Percentiles rank a stretch among this genome's conserved stretches.
These are phyloP conservation scores for Molossus molossus DNA, from an alignment of 2,797 vertebrate genomes.

Conservation along the genomic window DNA sequence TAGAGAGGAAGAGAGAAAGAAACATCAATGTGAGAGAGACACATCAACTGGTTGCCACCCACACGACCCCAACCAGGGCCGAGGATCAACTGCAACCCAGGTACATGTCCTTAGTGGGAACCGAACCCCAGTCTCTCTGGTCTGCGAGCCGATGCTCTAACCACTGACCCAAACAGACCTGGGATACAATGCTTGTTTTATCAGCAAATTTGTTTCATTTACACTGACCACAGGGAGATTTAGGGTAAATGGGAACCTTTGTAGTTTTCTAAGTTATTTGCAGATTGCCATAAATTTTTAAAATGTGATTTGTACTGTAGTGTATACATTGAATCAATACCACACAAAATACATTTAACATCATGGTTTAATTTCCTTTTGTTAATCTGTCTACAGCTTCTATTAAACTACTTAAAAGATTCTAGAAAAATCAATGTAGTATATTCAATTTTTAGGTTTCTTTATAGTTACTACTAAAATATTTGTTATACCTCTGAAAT, in stretches of 20 bases:
- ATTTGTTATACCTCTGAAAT: not conserved
- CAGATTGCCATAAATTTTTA: not conserved
- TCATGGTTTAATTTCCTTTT: slow-evolving; percentile 37
- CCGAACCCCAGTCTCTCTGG: too few relatives aligned
- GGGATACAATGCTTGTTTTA: not conserved
- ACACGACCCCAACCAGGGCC: too few relatives aligned
- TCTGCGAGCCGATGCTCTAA: too few relatives aligned
- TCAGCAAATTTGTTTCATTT: slow-evolving; percentile 28
- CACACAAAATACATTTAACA: not conserved
- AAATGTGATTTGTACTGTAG: slow-evolving; percentile 5
- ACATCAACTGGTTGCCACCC: too few relatives aligned
- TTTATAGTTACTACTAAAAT: not conserved
- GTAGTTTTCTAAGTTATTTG: not conserved
- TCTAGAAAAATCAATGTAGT: slow-evolving; percentile 35
- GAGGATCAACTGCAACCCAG: too few relatives aligned
- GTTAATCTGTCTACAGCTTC: slow-evolving; percentile 22
- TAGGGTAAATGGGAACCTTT: not conserved
- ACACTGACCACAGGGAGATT: not conserved
- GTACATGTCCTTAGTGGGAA: too few relatives aligned
- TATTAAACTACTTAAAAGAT: slow-evolving; percentile 47
- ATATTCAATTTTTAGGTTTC: slow-evolving; percentile 32
- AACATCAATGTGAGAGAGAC: too few relatives aligned
- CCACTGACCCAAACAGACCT: too few relatives aligned
- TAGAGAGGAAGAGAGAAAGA: too few relatives aligned
- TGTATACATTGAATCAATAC: not conserved